Evolutionary conservation across 2,888 invertebrate genomes (phyloP).

Genomic region (Diaphora mendica): DNA sequence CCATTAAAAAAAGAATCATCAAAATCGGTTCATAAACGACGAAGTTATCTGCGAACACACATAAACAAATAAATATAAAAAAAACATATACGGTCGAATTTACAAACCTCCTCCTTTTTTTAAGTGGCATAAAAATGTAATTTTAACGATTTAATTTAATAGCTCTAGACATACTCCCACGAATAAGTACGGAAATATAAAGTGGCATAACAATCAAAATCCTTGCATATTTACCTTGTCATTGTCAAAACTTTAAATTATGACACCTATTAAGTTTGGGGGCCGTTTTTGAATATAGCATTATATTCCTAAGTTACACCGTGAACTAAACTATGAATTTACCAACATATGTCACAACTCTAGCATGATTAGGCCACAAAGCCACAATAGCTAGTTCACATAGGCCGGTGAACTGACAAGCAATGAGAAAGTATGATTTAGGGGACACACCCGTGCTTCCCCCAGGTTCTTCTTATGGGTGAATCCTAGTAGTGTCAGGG

Average conservation of each 20-base stretch:
- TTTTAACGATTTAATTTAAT: slow-evolving; percentile 8
- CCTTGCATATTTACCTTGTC: slow-evolving; percentile 42
- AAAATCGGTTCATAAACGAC: too few species aligned
- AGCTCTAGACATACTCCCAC: slow-evolving; percentile 15
- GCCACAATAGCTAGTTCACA: background rate
- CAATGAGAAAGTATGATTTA: background rate
- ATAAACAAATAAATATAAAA: too few species aligned
- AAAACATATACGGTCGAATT: too few species aligned
- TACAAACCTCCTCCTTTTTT: too few species aligned
- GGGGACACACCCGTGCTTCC: too few species aligned
- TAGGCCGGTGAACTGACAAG: background rate
- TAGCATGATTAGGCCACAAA: background rate
- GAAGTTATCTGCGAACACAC: too few species aligned
- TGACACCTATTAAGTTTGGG: background rate
- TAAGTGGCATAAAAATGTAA: too few species aligned
- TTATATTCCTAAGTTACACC: background rate
- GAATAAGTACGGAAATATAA: slow-evolving; percentile 11
- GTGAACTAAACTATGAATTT: background rate
- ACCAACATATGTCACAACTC: background rate
- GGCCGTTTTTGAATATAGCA: background rate
- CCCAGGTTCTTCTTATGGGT: too few species aligned
- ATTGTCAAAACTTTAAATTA: slow-evolving; percentile 1
- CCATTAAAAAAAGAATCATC: too few species aligned
- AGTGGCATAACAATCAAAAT: slow-evolving; percentile 35
- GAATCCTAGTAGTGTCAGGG: too few species aligned